Conservation (phyloP, 2,797 vertebrate genomes). For the Galagoides demidoff region DNA sequence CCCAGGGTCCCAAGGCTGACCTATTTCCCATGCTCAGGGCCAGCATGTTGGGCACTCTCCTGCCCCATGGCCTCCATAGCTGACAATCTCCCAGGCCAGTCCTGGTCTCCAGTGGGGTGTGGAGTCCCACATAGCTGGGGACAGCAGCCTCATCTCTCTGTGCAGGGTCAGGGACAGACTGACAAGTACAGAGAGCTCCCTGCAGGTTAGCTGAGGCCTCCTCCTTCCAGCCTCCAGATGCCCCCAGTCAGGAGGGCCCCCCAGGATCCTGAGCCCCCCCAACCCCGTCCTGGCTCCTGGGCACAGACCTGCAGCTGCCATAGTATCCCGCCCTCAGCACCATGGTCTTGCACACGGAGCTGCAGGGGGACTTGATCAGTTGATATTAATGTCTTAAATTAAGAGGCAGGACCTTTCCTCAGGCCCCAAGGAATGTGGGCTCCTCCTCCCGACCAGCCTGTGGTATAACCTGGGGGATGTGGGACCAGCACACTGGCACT, state of each 20-base stretch:
- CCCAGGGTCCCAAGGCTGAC: fast-evolving
- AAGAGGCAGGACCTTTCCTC: fast-evolving
- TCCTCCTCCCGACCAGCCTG: fast-evolving
- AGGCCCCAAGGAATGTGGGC: fast-evolving
- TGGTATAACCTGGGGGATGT: no score
- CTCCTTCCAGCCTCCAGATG: fast-evolving
- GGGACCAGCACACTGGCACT: not conserved
- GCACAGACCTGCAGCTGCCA: fast-evolving
- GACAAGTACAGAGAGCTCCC: not conserved
- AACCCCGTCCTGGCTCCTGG: not conserved
- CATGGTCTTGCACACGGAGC: not conserved
- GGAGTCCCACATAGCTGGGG: not conserved
- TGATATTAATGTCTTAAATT: no score
- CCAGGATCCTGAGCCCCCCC: not conserved
- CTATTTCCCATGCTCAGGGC: not conserved
- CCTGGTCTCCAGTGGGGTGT: no score
- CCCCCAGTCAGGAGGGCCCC: fast-evolving
- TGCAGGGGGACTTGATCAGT: not conserved
- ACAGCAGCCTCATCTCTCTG: no score
- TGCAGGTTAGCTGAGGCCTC: not conserved
- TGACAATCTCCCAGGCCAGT: not conserved
- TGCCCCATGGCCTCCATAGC: no score
- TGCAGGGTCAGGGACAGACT: no score
- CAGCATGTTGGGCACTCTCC: no score
- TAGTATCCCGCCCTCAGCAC: not conserved